These are phyloP conservation scores for Catalaphyllia jardinei DNA, from an alignment of 64 coral and sea anemone genomes.

Conservation along the genomic window DNA sequence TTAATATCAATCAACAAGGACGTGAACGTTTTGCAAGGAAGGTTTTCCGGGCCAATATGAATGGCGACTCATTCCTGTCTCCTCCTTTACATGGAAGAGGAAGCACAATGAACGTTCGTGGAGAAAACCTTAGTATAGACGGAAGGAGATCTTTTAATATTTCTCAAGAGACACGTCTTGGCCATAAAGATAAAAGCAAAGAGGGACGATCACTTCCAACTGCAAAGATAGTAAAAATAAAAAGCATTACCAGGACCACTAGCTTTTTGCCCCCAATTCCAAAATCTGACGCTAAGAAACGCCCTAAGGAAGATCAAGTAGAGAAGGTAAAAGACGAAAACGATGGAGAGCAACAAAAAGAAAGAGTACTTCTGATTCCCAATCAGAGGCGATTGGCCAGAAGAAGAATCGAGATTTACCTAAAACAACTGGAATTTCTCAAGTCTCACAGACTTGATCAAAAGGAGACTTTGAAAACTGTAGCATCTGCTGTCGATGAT, in stretches of 20 bases:
- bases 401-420: slow-evolving; percentile 16
- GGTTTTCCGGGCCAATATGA: slow-evolving; percentile 1
- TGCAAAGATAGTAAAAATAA: not conserved
- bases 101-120: not conserved
- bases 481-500: not conserved
- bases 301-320: slow-evolving; percentile 4
- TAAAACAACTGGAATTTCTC: slow-evolving; percentile 51
- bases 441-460: slow-evolving; percentile 39
- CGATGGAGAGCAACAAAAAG: not conserved
- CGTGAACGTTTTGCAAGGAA: slow-evolving; percentile 8
- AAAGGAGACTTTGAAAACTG: slow-evolving; percentile 20
- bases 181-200: not conserved
- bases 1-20: slow-evolving; percentile 6
- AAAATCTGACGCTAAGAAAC: slow-evolving; percentile 47
- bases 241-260: not conserved
- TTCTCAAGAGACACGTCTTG: not conserved
- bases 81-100: not conserved
- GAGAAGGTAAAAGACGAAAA: not conserved
- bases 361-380: slow-evolving; percentile 18
- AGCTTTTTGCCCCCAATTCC: slow-evolving; percentile 59
- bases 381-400: slow-evolving; percentile 46
- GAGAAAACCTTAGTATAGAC: not conserved
- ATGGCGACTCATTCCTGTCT: not conserved
- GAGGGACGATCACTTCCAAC: not conserved
- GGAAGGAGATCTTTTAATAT: not conserved